phyloP scores from a whole-genome alignment of 2,113 vertebrate species.

The Melanerpes aurifrons region DNA sequence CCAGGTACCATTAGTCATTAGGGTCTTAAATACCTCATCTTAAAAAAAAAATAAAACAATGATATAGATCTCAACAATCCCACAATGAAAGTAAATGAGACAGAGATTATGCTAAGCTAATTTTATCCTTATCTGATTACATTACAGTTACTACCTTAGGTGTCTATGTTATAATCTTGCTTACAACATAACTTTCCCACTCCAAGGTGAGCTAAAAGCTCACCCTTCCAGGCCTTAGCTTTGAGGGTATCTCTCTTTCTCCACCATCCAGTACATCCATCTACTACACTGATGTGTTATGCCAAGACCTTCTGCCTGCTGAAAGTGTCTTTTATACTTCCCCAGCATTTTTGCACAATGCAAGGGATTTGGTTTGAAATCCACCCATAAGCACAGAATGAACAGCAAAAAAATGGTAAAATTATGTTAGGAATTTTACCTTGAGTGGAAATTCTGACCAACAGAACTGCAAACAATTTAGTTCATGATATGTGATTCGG shows the following conservation, averaged over 20 bases:
- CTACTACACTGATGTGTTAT: neutral
- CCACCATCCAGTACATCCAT: rapidly evolving
- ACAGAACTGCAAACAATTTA: neutral
- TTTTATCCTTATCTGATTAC: neutral
- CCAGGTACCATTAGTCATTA: neutral
- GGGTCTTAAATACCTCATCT: neutral
- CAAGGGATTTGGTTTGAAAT: neutral
- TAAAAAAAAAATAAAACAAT: neutral
- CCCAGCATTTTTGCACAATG: neutral
- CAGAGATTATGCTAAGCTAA: neutral
- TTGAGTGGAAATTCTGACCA: neutral
- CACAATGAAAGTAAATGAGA: neutral
- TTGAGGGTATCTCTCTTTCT: neutral
- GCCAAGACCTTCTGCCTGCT: neutral
- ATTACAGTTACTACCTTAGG: neutral
- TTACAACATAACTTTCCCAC: neutral
- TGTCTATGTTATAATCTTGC: neutral
- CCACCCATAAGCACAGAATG: neutral
- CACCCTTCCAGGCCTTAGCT: neutral
- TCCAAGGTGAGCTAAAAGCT: neutral
- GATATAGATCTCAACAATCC: neutral
- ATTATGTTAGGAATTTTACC: neutral
- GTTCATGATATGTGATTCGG: rapidly evolving
- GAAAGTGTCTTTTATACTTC: neutral
- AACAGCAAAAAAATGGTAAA: neutral